phyloP scores from a whole-genome alignment of 2,113 vertebrate species.

The Malurus alboscapulatus region DNA sequence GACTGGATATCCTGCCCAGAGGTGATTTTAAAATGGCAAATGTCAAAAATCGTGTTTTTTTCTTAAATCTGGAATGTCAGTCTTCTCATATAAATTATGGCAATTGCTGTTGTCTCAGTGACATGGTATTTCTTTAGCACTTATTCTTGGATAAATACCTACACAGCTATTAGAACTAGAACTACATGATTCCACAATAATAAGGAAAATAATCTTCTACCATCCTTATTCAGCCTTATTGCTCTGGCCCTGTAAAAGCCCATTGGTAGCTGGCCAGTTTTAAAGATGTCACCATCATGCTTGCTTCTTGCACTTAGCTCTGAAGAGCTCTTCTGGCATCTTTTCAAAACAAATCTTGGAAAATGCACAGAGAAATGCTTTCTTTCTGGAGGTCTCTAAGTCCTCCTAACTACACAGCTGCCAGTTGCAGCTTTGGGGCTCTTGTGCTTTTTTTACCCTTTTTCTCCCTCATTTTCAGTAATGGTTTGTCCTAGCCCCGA shows the following conservation, averaged over 20 bases:
- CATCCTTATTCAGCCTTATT: conserved; percentile 31
- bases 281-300: conserved; percentile 66
- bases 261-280: conserved; percentile 29
- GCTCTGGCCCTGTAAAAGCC: neutral
- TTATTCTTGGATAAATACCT: conserved; percentile 47
- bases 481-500: neutral
- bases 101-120: conserved; percentile 19
- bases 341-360: conserved; percentile 78
- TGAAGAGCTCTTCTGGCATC: conserved; percentile 73
- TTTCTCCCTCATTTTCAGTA: neutral
- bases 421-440: neutral
- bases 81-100: conserved; percentile 35
- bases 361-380: conserved; percentile 65
- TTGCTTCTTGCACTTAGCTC: conserved; percentile 71
- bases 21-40: conserved; percentile 62
- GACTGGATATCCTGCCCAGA: conserved; percentile 45
- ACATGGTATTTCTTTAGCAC: conserved; percentile 38
- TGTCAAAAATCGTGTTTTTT: neutral
- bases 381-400: conserved; percentile 61
- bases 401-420: conserved; percentile 31
- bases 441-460: neutral
- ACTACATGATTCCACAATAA: conserved; percentile 35
- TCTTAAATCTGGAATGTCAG: conserved; percentile 35
- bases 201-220: neutral
- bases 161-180: conserved; percentile 26